Evolutionary conservation across 2,888 invertebrate species (phyloP).

Genomic region (Ichneumon xanthorius): DNA sequence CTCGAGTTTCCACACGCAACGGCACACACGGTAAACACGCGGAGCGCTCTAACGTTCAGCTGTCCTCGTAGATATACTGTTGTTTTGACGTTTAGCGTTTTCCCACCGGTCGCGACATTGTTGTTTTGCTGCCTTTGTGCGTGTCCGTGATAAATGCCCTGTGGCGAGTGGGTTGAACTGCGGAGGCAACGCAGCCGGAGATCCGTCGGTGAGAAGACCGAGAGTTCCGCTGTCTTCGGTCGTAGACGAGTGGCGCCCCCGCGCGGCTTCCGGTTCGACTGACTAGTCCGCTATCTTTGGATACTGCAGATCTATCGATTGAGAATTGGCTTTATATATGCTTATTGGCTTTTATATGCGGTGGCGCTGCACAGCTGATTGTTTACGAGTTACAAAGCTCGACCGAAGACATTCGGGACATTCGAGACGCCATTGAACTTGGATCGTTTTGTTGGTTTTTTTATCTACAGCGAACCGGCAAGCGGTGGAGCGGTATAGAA

Average conservation of each 20-base stretch:
- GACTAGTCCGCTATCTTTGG: background rate
- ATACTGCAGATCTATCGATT: slow-evolving; percentile 5
- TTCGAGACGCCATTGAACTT: no score
- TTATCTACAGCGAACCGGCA: no score
- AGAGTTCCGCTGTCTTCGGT: background rate
- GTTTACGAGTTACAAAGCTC: no score
- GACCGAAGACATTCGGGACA: no score
- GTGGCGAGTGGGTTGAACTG: slow-evolving; percentile 11
- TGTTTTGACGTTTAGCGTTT: slow-evolving; percentile 70
- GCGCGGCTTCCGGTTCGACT: background rate
- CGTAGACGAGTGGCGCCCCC: slow-evolving; percentile 25
- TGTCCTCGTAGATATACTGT: slow-evolving; percentile 17
- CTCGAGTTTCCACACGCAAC: background rate
- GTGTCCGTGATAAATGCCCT: slow-evolving; percentile 20
- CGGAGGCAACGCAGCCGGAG: background rate
- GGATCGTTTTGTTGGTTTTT: no score
- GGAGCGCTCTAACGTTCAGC: slow-evolving; percentile 4
- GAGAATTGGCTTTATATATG: background rate
- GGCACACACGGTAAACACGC: background rate
- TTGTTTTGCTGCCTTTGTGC: slow-evolving; percentile 50
- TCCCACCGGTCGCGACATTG: slow-evolving; percentile 55
- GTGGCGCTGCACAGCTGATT: background rate
- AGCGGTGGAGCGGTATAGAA: no score
- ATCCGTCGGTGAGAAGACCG: slow-evolving; percentile 17
- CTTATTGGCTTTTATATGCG: no score